Percentiles rank a stretch among this genome's conserved stretches.
Evolutionary conservation across 2,113 vertebrate genomes (phyloP).

Genomic region (Apistogramma diplotaenia): DNA sequence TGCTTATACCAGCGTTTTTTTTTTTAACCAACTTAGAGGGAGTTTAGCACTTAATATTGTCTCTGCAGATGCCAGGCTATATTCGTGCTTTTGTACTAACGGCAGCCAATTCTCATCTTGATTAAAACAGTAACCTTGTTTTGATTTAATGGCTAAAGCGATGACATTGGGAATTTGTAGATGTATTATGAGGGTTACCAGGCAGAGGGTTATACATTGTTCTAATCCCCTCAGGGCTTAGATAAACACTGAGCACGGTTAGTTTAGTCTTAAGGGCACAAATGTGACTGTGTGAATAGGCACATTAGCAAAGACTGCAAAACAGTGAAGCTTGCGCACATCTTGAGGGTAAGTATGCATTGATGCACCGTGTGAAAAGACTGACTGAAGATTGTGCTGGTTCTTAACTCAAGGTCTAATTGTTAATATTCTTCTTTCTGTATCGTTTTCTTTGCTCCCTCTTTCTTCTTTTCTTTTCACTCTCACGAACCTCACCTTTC

Average conservation of each 20-base stretch:
- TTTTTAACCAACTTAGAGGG: not conserved
- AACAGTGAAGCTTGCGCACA: constrained; percentile 5
- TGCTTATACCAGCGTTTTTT: not conserved
- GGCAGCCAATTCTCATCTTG: constrained; percentile 43
- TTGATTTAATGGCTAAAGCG: constrained; percentile 38
- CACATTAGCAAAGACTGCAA: constrained; percentile 20
- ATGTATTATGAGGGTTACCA: constrained; percentile 52
- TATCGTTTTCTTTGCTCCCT: constrained; percentile 6
- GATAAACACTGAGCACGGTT: constrained; percentile 53
- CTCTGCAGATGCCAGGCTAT: not conserved
- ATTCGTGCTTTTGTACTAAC: not conserved
- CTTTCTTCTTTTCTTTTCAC: not conserved
- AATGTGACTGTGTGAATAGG: constrained; percentile 22
- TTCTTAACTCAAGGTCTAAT: constrained; percentile 30
- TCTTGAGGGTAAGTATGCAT: not conserved
- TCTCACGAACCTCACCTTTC: constrained; percentile 7
- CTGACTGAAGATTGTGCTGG: constrained; percentile 20
- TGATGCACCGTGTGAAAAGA: constrained; percentile 4
- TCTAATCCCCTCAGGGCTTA: constrained; percentile 46
- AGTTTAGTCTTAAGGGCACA: constrained; percentile 57
- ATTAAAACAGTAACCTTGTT: constrained; percentile 47
- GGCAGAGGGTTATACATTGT: constrained; percentile 41
- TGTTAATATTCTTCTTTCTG: constrained; percentile 10
- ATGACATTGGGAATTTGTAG: constrained; percentile 27
- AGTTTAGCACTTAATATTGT: not conserved